Percentiles rank a stretch among this genome's conserved stretches.
phyloP scores from a whole-genome alignment of 2,888 invertebrate genomes.

The Coenonympha arcania region DNA sequence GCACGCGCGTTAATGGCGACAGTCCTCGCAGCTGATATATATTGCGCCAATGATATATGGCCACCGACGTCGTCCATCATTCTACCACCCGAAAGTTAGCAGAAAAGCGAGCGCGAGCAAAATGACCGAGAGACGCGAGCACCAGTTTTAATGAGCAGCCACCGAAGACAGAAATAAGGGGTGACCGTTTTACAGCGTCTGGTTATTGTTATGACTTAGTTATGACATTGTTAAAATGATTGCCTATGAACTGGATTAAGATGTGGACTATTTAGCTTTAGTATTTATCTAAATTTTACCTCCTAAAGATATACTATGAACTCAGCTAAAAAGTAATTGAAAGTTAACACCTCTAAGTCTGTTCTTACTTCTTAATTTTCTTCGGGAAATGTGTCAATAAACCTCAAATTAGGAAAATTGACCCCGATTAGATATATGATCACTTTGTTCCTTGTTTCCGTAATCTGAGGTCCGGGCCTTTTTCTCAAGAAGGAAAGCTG shows the following conservation, averaged over 20 bases:
- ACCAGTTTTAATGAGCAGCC: conserved; percentile 68
- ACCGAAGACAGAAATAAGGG: conserved; percentile 72
- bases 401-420: too few species aligned
- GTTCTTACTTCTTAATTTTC: too few species aligned
- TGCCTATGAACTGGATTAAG: conserved; percentile 28
- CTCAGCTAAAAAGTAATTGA: too few species aligned
- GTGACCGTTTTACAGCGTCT: conserved; percentile 57
- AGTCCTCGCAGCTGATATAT: conserved; percentile 70
- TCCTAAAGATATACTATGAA: too few species aligned
- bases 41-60: conserved; percentile 71
- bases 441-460: too few species aligned
- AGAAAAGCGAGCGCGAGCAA: conserved; percentile 63
- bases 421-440: too few species aligned
- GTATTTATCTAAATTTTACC: background rate
- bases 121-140: conserved; percentile 51
- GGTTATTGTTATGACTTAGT: conserved; percentile 69
- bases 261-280: background rate
- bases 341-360: too few species aligned
- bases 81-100: conserved; percentile 73
- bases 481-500: too few species aligned
- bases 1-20: conserved; percentile 72
- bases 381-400: too few species aligned
- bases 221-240: conserved; percentile 67
- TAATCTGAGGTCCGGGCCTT: too few species aligned
- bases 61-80: conserved; percentile 69